A percentile compares a stretch with the other conserved stretches of the same genome.
These are phyloP conservation scores for Simalia tracyae DNA, from an alignment of 2,797 vertebrate genomes.

Conservation along the genomic window DNA sequence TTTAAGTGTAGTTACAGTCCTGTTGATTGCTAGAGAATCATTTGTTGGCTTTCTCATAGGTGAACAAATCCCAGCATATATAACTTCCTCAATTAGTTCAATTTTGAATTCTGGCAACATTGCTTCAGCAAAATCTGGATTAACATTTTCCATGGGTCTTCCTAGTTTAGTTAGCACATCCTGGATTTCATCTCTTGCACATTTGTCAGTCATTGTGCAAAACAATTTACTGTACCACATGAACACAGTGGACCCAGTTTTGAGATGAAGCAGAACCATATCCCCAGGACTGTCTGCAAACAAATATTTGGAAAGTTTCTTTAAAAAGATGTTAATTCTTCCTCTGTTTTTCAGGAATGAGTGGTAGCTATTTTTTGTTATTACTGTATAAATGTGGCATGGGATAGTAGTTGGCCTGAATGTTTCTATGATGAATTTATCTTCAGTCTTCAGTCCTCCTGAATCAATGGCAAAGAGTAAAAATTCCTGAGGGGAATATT, in stretches of 20 bases:
- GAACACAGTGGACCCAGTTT: conserved; percentile 64
- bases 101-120: conserved; percentile 72
- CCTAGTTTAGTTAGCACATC: conserved; percentile 50
- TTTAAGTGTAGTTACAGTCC: fast-evolving
- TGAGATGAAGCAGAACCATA: conserved; percentile 47
- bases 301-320: conserved; percentile 67
- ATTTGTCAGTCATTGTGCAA: conserved; percentile 36
- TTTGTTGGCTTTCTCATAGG: background rate
- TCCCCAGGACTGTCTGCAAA: conserved; percentile 47
- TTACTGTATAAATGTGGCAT: conserved; percentile 60
- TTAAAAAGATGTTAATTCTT: conserved; percentile 61
- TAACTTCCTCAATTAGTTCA: conserved; percentile 44
- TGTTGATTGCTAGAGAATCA: background rate
- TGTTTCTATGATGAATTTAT: conserved; percentile 60
- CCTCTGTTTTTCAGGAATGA: conserved; percentile 65
- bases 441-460: conserved; percentile 42
- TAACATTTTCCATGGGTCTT: conserved; percentile 21
- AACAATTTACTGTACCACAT: conserved; percentile 66
- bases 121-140: conserved; percentile 55
- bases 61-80: conserved; percentile 47
- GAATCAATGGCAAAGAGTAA: conserved; percentile 61
- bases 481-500: conserved; percentile 65
- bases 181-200: conserved; percentile 40
- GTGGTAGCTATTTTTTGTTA: conserved; percentile 61
- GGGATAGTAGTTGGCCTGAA: conserved; percentile 10